Percentiles rank a stretch among this genome's conserved stretches.
These are phyloP conservation scores for Lycophotia porphyrea DNA, from an alignment of 2,888 invertebrate genomes.

Conservation along the genomic window DNA sequence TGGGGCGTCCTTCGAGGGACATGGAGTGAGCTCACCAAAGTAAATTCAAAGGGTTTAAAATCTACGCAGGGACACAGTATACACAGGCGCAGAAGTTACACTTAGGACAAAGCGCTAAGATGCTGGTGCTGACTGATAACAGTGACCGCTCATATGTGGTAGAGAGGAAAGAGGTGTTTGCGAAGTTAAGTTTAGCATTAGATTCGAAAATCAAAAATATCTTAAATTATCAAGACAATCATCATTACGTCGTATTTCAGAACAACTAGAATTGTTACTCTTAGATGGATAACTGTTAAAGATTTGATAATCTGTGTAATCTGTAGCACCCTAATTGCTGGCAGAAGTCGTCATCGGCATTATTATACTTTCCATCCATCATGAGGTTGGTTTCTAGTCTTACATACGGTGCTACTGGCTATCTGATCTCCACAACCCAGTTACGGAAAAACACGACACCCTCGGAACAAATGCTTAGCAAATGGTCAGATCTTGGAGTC, in stretches of 20 bases:
- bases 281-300: not conserved
- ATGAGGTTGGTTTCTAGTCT: not conserved
- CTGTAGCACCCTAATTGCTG: not conserved
- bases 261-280: not conserved
- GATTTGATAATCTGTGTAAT: not conserved
- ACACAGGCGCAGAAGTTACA: not conserved
- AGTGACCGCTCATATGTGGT: not conserved
- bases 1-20: constrained; percentile 59
- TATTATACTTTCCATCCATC: not conserved
- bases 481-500: not conserved
- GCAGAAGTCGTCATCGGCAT: not conserved
- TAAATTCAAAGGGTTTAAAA: constrained; percentile 68
- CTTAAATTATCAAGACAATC: too few species aligned
- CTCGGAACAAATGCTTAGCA: not conserved
- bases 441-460: not conserved
- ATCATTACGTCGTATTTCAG: not conserved
- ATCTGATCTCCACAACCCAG: not conserved
- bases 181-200: too few species aligned
- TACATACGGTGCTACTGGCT: not conserved
- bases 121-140: not conserved
- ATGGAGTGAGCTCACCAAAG: constrained; percentile 48
- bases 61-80: constrained; percentile 45
- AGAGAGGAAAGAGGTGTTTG: not conserved
- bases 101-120: not conserved
- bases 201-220: not conserved